Evolutionary conservation across 2,797 vertebrate species (phyloP).

Genomic region (Melanogrammus aeglefinus): DNA sequence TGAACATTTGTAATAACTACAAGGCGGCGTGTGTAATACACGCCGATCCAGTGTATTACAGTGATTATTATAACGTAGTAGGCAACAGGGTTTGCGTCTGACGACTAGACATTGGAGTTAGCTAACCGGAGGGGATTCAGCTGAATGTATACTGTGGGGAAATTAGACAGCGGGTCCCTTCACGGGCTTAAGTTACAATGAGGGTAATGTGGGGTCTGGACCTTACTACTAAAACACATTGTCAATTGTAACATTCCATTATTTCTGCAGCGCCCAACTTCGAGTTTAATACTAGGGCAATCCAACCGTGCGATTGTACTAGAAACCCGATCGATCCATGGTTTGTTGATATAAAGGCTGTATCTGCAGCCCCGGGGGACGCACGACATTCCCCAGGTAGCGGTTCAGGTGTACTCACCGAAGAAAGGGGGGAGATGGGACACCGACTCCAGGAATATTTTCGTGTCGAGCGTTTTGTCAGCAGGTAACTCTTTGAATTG

Average conservation of each 20-base stretch:
- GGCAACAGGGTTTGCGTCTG: background rate
- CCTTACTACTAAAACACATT: too few species aligned
- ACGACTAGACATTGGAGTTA: background rate
- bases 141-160: too few species aligned
- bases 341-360: too few species aligned
- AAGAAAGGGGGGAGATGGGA: conserved; percentile 89
- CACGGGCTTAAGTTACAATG: background rate
- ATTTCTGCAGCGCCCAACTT: too few species aligned
- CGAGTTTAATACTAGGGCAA: too few species aligned
- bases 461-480: conserved; percentile 82
- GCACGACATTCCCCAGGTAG: too few species aligned
- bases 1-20: conserved; percentile 27
- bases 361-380: too few species aligned
- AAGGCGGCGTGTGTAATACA: background rate
- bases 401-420: conserved; percentile 74
- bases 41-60: background rate
- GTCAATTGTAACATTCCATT: too few species aligned
- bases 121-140: background rate
- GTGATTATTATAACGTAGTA: background rate
- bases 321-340: too few species aligned
- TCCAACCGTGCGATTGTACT: too few species aligned
- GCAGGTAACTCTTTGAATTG: conserved; percentile 82
- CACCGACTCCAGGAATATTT: conserved; percentile 87
- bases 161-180: background rate
- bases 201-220: background rate